Percentiles rank a stretch among this genome's conserved stretches.
These are phyloP conservation scores for Ctenicera cuprea DNA, from an alignment of 2,888 invertebrate genomes.

Conservation along the genomic window DNA sequence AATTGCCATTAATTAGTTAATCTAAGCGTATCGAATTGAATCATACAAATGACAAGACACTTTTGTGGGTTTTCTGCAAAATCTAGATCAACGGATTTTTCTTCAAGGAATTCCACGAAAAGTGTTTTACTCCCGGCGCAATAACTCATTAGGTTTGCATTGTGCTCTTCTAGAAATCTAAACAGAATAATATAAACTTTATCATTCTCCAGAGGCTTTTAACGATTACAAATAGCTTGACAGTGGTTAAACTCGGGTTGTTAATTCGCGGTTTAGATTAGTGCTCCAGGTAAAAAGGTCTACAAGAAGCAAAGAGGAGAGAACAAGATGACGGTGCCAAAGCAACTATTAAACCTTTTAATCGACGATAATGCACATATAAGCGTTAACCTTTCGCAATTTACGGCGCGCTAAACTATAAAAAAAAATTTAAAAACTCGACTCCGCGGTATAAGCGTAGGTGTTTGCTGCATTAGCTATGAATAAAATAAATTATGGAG, in stretches of 20 bases:
- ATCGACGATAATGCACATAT: constrained; percentile 49
- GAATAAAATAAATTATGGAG: constrained; percentile 56
- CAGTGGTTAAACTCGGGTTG: constrained; percentile 31
- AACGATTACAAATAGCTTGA: constrained; percentile 41
- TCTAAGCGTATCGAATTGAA: constrained; percentile 31
- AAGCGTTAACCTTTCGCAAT: constrained; percentile 50
- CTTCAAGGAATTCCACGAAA: constrained; percentile 39
- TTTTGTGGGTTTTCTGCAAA: constrained; percentile 44
- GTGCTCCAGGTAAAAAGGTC: constrained; percentile 33
- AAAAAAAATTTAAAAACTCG: constrained; percentile 23
- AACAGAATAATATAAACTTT: constrained; percentile 25
- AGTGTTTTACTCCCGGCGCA: constrained; percentile 14
- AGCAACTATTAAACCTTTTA: constrained; percentile 48
- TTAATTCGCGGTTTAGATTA: constrained; percentile 47
- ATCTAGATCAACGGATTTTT: constrained; percentile 33
- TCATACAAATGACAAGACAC: constrained; percentile 22
- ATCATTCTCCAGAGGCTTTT: constrained; percentile 9
- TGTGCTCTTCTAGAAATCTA: constrained; percentile 40
- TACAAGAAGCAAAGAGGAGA: constrained; percentile 33
- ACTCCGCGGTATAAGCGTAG: constrained; percentile 47
- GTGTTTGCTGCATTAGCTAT: constrained; percentile 54
- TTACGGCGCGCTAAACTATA: constrained; percentile 48
- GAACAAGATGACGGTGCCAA: constrained; percentile 44
- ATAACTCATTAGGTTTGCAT: constrained; percentile 45
- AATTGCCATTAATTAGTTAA: constrained; percentile 45